A percentile compares a stretch with the other conserved stretches of the same genome.
Evolutionary conservation across 2,888 invertebrate species (phyloP).

Genomic region (Doris montereyensis): DNA sequence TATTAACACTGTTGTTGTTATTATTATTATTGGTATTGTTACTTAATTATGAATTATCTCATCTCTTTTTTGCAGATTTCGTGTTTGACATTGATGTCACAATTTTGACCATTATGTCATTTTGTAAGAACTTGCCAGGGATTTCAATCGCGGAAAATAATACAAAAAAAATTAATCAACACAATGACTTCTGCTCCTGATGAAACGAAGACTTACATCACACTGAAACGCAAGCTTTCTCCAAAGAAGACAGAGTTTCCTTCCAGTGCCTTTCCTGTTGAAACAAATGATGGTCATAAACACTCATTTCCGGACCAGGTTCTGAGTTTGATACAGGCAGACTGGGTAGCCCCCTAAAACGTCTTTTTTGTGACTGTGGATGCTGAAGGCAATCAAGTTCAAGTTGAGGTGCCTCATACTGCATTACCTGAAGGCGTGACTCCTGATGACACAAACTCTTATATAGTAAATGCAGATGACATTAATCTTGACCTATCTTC

Average conservation of each 20-base stretch:
- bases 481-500: slow-evolving; percentile 42
- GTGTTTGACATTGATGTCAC: too few relatives aligned
- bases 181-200: slow-evolving; percentile 35
- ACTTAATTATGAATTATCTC: too few relatives aligned
- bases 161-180: too few relatives aligned
- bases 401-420: slow-evolving; percentile 39
- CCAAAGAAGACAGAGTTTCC: slow-evolving; percentile 35
- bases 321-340: slow-evolving; percentile 33
- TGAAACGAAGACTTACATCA: slow-evolving; percentile 37
- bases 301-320: slow-evolving; percentile 13
- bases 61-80: too few relatives aligned
- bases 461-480: slow-evolving; percentile 41
- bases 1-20: too few relatives aligned
- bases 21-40: too few relatives aligned
- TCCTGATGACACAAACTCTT: slow-evolving; percentile 39
- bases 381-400: slow-evolving; percentile 40
- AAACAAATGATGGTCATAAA: slow-evolving; percentile 31
- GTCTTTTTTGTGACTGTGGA: slow-evolving; percentile 38
- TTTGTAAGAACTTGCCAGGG: too few relatives aligned
- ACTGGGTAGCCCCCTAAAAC: slow-evolving; percentile 31
- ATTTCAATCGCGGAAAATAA: too few relatives aligned
- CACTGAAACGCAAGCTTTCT: slow-evolving; percentile 38
- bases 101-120: too few relatives aligned
- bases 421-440: slow-evolving; percentile 34
- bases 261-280: slow-evolving; percentile 18